Base-by-base conservation (phyloP, 2,888 invertebrate genomes). In the Dromius quadrimaculatus region DNA sequence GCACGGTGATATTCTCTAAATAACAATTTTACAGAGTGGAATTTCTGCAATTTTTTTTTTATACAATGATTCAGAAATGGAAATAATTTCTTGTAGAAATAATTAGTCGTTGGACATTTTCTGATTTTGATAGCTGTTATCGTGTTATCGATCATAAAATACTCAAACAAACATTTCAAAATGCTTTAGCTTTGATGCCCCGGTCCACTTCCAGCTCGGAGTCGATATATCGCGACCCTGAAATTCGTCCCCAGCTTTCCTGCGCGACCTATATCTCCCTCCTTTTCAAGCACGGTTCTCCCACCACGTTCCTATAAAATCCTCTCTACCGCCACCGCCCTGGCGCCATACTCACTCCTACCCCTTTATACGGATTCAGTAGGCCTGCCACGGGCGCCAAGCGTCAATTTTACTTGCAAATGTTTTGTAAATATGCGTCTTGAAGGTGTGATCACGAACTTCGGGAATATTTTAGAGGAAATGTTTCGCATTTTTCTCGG, bases 381-480 rank as follows among this genome's bases (percentile, higher is more conserved):
- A 47, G 47, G 47, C 47, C n/a, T 23, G 47, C 47, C 11, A 1
- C 22, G 3, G 20, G 22, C 17, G 19, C 11, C 6, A 32, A 17
- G 34, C 32, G 15, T n/a, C 15, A 28, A 70, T 70, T 70, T 70
- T 47, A 70, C 70, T 70, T 70, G 70, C 70, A 70, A 70, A 70
- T 70, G 70, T 70, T 70, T 70, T 62, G 70, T 62, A 70, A 70
- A 70, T 70, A 70, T 70, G 70, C 70, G 70, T 62, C 41, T 57
- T 64, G 19, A 59, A 59, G 59, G 59, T 59, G 36, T 59, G 59
- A 59, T 59, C 36, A 59, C 59, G 17, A 36, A 36, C 59, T 59
- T 54, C 36, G 59, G 19, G 36, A 59, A 59, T 59, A 59, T 59
- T 59, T 59, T 59, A 59, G 19, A n/a, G 19, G 36, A 59, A 32